Conservation (phyloP, 1,140 invertebrate genomes). For the Apis mellifera region Amel_HAv3.1 CM009931.2:8363501-8364000, state of each 20-base stretch:
- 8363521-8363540: not conserved
- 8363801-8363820: too few relatives aligned
- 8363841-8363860: not conserved
- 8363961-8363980: too few relatives aligned
- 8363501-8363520: conserved; percentile 30
- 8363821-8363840: not conserved
- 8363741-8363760: not conserved
- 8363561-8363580: conserved; percentile 25
- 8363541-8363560: conserved; percentile 43
- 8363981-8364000: too few relatives aligned
- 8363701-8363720: too few relatives aligned
- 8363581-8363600: conserved; percentile 22
- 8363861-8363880: too few relatives aligned
- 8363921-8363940: too few relatives aligned
- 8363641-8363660: conserved; percentile 38
- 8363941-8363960: too few relatives aligned
- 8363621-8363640: not conserved
- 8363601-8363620: not conserved
- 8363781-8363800: not conserved
- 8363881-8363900: too few relatives aligned
- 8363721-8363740: not conserved
- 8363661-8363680: conserved; percentile 5
- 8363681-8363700: not conserved
- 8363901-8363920: too few relatives aligned
- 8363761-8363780: not conserved